Evolutionary conservation across 2,888 invertebrate species (phyloP).

Genomic region (Sarcophaga variegata): DNA sequence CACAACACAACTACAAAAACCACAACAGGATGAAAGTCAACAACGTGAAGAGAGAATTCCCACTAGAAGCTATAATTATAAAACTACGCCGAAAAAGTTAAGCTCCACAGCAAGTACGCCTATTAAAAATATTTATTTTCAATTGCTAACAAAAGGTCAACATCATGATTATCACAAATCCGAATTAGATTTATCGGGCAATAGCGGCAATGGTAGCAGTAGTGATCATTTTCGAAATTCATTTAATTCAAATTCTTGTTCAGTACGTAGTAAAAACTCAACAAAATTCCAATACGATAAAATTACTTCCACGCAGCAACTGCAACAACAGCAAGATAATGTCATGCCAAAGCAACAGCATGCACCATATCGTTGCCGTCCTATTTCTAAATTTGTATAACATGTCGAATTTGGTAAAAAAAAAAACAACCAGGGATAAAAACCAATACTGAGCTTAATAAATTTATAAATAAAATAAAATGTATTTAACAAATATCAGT

Average conservation of each 20-base stretch:
- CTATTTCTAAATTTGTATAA: conserved; percentile 70
- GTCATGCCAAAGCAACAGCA: conserved; percentile 47
- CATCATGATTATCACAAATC: conserved; percentile 63
- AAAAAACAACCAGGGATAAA: no score
- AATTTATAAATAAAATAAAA: no score
- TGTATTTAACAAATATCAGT: neutral
- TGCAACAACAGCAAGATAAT: conserved; percentile 48
- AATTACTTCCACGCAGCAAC: conserved; percentile 11
- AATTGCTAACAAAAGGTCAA: conserved; percentile 67
- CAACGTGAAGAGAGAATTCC: conserved; percentile 6
- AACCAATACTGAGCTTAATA: no score
- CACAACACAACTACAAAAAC: conserved; percentile 41
- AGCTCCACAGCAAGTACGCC: conserved; percentile 35
- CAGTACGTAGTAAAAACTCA: conserved; percentile 44
- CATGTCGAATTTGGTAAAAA: neutral
- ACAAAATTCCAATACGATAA: conserved; percentile 22
- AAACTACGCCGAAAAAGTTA: conserved; percentile 40
- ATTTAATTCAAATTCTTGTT: conserved; percentile 38
- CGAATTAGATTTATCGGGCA: conserved; percentile 56
- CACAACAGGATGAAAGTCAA: neutral
- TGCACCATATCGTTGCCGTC: conserved; percentile 59
- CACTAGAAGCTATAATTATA: conserved; percentile 33
- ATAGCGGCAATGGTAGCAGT: conserved; percentile 54
- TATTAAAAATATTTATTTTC: conserved; percentile 67
- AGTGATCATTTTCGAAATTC: conserved; percentile 49